phyloP scores from a whole-genome alignment of 2,797 vertebrate genomes.

The Gephyroberyx darwinii region DNA sequence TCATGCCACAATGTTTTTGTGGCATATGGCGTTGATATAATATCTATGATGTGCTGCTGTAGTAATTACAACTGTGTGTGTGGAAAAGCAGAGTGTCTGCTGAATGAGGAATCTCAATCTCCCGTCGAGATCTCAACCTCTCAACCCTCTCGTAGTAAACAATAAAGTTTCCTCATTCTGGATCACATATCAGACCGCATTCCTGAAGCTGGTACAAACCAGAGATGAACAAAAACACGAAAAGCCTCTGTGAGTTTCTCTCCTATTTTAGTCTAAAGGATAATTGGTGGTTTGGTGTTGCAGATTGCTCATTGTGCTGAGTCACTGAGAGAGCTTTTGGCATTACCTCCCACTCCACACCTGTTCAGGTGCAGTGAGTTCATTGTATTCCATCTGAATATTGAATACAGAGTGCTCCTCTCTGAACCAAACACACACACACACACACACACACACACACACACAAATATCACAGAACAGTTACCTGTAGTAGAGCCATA shows the following conservation, averaged over 20 bases:
- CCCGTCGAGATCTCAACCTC: background rate
- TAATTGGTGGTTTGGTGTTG: background rate
- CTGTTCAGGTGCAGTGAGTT: slow-evolving; percentile 46
- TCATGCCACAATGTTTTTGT: background rate
- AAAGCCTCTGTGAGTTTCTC: background rate
- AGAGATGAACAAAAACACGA: background rate
- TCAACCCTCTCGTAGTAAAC: background rate
- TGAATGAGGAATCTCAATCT: background rate
- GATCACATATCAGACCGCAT: background rate
- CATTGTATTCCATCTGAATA: slow-evolving; percentile 5
- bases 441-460: background rate
- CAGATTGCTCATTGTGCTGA: slow-evolving; percentile 37
- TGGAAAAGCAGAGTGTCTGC: background rate
- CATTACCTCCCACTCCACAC: slow-evolving; percentile 33
- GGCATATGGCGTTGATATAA: background rate
- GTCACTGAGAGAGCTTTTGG: slow-evolving; percentile 34
- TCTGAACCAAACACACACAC: slow-evolving; percentile 22
- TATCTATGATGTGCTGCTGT: background rate
- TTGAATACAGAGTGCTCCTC: slow-evolving; percentile 1
- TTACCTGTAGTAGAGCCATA: slow-evolving; percentile 29
- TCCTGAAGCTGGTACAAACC: background rate
- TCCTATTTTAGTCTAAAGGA: background rate
- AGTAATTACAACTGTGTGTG: background rate
- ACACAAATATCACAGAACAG: slow-evolving; percentile 21
- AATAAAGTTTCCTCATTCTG: background rate